These are phyloP conservation scores for Mya arenaria DNA, from an alignment of 1,140 invertebrate species.

Conservation along the genomic window DNA sequence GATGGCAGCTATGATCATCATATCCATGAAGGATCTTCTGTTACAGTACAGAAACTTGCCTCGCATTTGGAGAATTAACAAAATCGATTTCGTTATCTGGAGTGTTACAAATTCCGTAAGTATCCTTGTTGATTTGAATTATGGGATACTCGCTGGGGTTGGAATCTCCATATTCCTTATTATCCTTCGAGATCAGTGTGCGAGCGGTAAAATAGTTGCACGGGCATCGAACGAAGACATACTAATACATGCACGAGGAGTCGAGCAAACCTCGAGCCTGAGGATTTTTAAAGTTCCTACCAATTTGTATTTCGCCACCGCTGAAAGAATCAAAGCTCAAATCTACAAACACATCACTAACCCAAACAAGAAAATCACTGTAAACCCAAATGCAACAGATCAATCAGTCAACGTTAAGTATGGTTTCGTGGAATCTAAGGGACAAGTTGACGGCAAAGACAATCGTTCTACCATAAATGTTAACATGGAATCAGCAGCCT, in stretches of 20 bases:
- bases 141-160: slow-evolving; percentile 69
- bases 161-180: slow-evolving; percentile 63
- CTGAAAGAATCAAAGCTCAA: slow-evolving; percentile 69
- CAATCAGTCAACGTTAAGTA: neutral
- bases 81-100: slow-evolving; percentile 73
- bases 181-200: slow-evolving; percentile 62
- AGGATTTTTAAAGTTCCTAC: slow-evolving; percentile 76
- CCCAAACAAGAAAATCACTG: slow-evolving; percentile 32
- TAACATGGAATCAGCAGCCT: slow-evolving; percentile 40
- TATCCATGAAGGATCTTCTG: slow-evolving; percentile 73
- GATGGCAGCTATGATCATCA: slow-evolving; percentile 74
- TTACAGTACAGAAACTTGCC: slow-evolving; percentile 87
- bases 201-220: slow-evolving; percentile 31
- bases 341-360: slow-evolving; percentile 62
- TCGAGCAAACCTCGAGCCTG: slow-evolving; percentile 53
- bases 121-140: slow-evolving; percentile 68
- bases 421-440: neutral
- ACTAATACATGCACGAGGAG: slow-evolving; percentile 26
- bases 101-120: slow-evolving; percentile 60
- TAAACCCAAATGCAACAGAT: neutral
- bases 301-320: slow-evolving; percentile 76
- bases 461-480: neutral
- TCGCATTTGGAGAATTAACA: slow-evolving; percentile 68
- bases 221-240: slow-evolving; percentile 54
- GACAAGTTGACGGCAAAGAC: neutral